phyloP scores from a whole-genome alignment of 2,888 invertebrate genomes.

The Caenorhabditis angaria region DNA sequence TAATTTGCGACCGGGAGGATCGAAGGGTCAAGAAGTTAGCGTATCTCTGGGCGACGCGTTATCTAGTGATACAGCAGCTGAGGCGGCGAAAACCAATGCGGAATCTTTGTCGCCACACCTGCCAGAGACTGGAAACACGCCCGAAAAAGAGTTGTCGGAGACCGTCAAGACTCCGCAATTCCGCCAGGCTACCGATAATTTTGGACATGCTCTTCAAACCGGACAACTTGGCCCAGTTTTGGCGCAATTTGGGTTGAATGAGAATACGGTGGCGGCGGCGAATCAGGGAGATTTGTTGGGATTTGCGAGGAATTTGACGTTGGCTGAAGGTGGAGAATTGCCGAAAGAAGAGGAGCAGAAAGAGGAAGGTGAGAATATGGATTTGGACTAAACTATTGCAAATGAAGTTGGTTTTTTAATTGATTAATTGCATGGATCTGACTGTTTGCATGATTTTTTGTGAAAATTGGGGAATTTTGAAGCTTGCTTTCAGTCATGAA shows the following conservation, averaged over 20 bases:
- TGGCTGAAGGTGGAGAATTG: slow-evolving; percentile 22
- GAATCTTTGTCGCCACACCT: slow-evolving; percentile 59
- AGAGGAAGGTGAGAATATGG: too few relatives aligned
- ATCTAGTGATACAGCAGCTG: slow-evolving; percentile 49
- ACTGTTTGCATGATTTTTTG: too few relatives aligned
- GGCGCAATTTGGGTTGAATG: slow-evolving; percentile 88
- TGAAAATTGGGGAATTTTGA: too few relatives aligned
- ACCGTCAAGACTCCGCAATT: slow-evolving; percentile 71
- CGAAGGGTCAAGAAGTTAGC: not conserved
- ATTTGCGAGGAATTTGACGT: slow-evolving; percentile 23
- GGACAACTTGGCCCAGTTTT: slow-evolving; percentile 95
- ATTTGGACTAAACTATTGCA: too few relatives aligned
- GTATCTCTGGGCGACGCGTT: slow-evolving; percentile 55
- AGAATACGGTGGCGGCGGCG: slow-evolving; percentile 90
- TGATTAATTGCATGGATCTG: too few relatives aligned
- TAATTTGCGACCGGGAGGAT: slow-evolving; percentile 11
- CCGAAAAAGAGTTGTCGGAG: slow-evolving; percentile 56
- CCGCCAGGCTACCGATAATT: slow-evolving; percentile 84
- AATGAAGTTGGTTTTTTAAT: too few relatives aligned
- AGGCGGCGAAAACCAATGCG: slow-evolving; percentile 48
- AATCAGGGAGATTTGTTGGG: slow-evolving; percentile 78
- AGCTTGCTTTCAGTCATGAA: too few relatives aligned
- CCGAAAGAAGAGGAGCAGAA: not conserved
- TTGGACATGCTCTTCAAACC: slow-evolving; percentile 93
- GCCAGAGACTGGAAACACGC: slow-evolving; percentile 47